A percentile compares a stretch with the other conserved stretches of the same genome.
Evolutionary conservation across 2,113 vertebrate species (phyloP).

Genomic region (Sakesphorus luctuosus): DNA sequence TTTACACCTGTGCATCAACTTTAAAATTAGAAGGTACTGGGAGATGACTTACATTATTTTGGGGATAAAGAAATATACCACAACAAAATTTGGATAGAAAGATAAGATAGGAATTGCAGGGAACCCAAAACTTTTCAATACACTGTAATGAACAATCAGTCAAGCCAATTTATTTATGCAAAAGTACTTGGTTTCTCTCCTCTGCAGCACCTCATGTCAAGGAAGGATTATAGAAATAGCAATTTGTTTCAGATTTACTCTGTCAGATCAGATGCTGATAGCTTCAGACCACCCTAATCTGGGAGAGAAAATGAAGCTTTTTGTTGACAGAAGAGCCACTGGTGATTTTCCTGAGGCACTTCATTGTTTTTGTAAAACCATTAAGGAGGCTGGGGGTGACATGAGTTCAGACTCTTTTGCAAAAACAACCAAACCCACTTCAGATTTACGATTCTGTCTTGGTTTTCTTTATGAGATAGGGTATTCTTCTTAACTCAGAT

Average conservation of each 20-base stretch:
- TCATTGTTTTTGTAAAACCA: slow-evolving; percentile 54
- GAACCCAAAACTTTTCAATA: background rate
- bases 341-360: slow-evolving; percentile 65
- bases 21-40: background rate
- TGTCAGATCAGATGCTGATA: slow-evolving; percentile 72
- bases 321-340: slow-evolving; percentile 65
- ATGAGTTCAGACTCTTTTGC: background rate
- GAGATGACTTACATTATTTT: background rate
- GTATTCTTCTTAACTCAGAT: background rate
- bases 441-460: background rate
- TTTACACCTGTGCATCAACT: background rate
- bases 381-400: background rate
- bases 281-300: slow-evolving; percentile 76
- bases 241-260: slow-evolving; percentile 84
- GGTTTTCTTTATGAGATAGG: background rate
- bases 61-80: background rate
- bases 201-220: slow-evolving; percentile 47
- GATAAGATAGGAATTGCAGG: background rate
- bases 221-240: slow-evolving; percentile 69
- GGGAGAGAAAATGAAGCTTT: slow-evolving; percentile 63
- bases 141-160: background rate
- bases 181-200: slow-evolving; percentile 49
- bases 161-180: slow-evolving; percentile 23
- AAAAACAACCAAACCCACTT: background rate
- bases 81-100: background rate